Base-by-base conservation (phyloP, 2,113 vertebrate genomes). In the Catharus fuscescens region DNA sequence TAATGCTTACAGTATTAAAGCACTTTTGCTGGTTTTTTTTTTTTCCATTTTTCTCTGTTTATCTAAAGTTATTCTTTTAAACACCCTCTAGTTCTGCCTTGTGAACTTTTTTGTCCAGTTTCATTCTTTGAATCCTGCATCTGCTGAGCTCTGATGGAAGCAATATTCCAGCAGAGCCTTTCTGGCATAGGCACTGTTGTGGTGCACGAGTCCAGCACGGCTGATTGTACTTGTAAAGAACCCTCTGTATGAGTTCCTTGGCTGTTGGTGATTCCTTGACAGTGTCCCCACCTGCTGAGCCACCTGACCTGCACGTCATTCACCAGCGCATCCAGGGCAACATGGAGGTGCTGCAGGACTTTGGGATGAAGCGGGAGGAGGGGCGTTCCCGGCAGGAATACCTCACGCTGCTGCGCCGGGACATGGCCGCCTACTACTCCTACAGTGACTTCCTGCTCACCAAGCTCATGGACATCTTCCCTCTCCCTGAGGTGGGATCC, bases 311-410 rank as follows among this genome's bases (percentile, higher is more conserved):
- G 88, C 98, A 99, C 50, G 34, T 96, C 17, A 97, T 99, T 92
- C 97, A 99, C 92, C 98, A 99, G 87, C 98, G 99, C 85, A 99
- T 99, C 83, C 99, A 99, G 96, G 99, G 99, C 96, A 99, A 99
- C n/a, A 80, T 99, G 36, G 98, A 98, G 23, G 99, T 99, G 70
- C 98, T 99, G 36, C 98, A 98, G 87, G 97, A 99, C 72, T 99
- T 99, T 3, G 72, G 38, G 24, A 78, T 90, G 53, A 99, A 98
- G 95, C 98, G 99, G 47, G 99, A 99, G 64, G 98, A 98, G 29
- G 99, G 98, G 2, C 99, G 97, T 66, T 98, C 98, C 2, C 96
- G 99, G 42, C 80, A 97, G 14, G 99, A 99, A 32, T 99, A 99
- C 94, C 92, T 99, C 2, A 64, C 95, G 0, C 96, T 99, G 31